Evolutionary conservation across 2,888 invertebrate species (phyloP).

Genomic region (Drosophila vallismaia): DNA sequence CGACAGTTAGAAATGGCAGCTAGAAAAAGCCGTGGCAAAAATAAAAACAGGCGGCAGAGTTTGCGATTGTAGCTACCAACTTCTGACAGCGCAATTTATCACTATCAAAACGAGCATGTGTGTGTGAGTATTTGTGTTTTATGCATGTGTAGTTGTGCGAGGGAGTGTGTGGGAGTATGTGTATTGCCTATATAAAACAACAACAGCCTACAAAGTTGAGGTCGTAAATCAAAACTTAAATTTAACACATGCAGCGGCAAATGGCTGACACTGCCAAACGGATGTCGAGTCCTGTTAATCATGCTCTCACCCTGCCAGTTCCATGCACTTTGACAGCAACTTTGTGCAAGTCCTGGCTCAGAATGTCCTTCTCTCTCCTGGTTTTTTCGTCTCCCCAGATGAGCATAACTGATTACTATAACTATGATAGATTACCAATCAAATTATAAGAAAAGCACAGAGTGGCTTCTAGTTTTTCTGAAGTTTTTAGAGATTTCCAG

Average conservation of each 20-base stretch:
- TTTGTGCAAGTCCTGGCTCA: constrained; percentile 7
- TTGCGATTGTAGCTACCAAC: constrained; percentile 76
- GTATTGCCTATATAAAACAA: constrained; percentile 65
- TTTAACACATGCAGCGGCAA: constrained; percentile 80
- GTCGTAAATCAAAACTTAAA: constrained; percentile 82
- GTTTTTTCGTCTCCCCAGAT: background rate
- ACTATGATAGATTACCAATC: constrained; percentile 4
- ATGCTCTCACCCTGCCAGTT: constrained; percentile 33
- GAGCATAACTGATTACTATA: constrained; percentile 7
- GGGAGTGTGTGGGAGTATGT: constrained; percentile 24
- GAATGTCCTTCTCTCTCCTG: background rate
- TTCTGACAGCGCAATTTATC: constrained; percentile 83
- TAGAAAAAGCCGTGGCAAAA: constrained; percentile 16
- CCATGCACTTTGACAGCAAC: constrained; percentile 15
- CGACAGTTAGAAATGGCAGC: constrained; percentile 5
- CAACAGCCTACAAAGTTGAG: constrained; percentile 74
- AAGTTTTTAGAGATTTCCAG: background rate
- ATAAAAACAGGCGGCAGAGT: constrained; percentile 42
- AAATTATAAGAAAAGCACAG: background rate
- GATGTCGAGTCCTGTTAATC: constrained; percentile 46
- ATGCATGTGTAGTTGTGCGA: constrained; percentile 2
- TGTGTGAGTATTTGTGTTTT: constrained; percentile 20
- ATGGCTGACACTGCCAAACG: constrained; percentile 65
- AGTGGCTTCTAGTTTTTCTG: background rate
- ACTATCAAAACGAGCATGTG: constrained; percentile 64